phyloP scores from a whole-genome alignment of 2,888 invertebrate species.

The Drosophila flavopinicola region DNA sequence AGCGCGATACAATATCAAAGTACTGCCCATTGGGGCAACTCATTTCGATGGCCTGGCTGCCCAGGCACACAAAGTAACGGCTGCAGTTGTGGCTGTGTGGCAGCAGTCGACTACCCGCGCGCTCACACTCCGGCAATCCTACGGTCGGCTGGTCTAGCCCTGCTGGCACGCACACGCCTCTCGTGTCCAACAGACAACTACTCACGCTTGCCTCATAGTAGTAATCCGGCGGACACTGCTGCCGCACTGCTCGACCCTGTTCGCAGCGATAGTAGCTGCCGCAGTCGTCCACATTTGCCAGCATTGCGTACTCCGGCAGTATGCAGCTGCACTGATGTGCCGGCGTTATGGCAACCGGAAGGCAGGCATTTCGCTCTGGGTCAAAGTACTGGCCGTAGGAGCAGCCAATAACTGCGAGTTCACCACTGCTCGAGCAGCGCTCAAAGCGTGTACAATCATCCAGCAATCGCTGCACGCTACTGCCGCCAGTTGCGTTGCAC shows the following conservation, averaged over 20 bases:
- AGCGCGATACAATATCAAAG: slow-evolving; percentile 12
- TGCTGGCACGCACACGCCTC: neutral
- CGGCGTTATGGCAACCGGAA: slow-evolving; percentile 45
- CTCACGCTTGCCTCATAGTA: slow-evolving; percentile 49
- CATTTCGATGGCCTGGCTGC: slow-evolving; percentile 49
- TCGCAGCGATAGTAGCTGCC: slow-evolving; percentile 19
- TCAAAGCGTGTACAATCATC: slow-evolving; percentile 19
- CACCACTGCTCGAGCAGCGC: slow-evolving; percentile 14
- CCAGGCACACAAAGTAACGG: slow-evolving; percentile 45
- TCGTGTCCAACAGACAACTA: slow-evolving; percentile 18
- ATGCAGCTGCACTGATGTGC: slow-evolving; percentile 69
- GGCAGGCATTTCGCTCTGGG: slow-evolving; percentile 37
- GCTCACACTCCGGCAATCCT: slow-evolving; percentile 31
- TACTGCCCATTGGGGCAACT: slow-evolving; percentile 45
- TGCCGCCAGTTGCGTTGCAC: slow-evolving; percentile 2
- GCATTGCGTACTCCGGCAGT: slow-evolving; percentile 55
- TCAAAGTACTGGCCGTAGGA: slow-evolving; percentile 23
- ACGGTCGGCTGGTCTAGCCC: slow-evolving; percentile 3
- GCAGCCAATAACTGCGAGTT: slow-evolving; percentile 7
- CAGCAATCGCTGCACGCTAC: slow-evolving; percentile 8
- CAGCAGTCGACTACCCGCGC: slow-evolving; percentile 35
- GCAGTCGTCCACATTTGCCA: slow-evolving; percentile 15
- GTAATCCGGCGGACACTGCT: slow-evolving; percentile 52
- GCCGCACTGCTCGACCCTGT: slow-evolving; percentile 38
- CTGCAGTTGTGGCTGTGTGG: slow-evolving; percentile 59